These are phyloP conservation scores for Heliangelus exortis DNA, from an alignment of 2,797 vertebrate species.

Conservation along the genomic window DNA sequence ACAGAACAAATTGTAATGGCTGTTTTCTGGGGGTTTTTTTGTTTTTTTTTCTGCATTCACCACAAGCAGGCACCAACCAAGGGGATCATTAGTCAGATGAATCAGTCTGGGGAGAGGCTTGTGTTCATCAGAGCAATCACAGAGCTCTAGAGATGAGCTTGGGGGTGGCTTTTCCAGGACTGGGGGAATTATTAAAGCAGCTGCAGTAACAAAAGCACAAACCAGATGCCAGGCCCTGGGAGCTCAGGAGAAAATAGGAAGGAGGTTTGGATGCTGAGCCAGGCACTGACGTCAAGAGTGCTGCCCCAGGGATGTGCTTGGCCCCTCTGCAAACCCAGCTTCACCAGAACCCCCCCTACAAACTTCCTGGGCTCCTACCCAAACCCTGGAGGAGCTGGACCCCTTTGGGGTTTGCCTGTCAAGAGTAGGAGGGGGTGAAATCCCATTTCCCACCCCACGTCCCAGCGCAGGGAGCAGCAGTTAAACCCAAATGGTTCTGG, in stretches of 20 bases:
- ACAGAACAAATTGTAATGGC: constrained; percentile 21
- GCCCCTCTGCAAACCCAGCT: neutral
- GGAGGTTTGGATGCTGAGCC: fast-evolving
- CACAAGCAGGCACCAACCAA: neutral
- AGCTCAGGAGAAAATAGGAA: neutral
- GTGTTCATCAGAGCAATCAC: constrained; percentile 64
- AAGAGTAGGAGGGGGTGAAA: fast-evolving
- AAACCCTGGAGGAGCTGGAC: neutral
- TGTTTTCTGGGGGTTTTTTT: neutral
- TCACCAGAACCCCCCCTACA: neutral
- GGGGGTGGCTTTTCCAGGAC: neutral
- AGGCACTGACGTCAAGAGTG: neutral
- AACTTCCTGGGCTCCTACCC: neutral
- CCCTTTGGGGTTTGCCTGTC: neutral
- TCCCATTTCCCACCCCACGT: neutral
- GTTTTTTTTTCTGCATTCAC: constrained; percentile 20
- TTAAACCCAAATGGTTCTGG: neutral
- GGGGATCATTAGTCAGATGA: constrained; percentile 65
- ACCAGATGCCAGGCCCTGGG: neutral
- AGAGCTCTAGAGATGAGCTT: neutral
- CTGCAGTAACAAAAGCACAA: constrained; percentile 55
- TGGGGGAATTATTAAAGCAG: neutral
- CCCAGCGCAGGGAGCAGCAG: neutral
- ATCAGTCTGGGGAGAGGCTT: constrained; percentile 11
- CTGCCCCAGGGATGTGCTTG: neutral